Evolutionary conservation across 2,888 invertebrate species (phyloP), one percentile per base, ranked within the genome.

Genomic region (Ariolimax columbianus): DNA sequence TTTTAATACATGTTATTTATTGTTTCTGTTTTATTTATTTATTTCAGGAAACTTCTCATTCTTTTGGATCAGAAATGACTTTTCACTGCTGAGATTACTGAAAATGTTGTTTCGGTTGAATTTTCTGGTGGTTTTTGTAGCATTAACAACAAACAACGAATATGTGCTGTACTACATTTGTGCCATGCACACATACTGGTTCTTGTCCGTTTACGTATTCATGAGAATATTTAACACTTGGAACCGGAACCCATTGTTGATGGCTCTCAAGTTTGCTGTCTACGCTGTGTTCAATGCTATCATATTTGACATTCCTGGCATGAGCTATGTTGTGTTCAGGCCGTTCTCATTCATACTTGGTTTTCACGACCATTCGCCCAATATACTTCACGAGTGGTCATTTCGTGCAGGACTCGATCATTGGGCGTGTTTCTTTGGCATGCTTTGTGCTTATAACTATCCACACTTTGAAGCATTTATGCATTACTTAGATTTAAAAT

Each of bases 171-270:
- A 92, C 88, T 92, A 92, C 87, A 92, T 92, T 83, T 92, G 92
- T 83, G 91, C 92, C 85, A 92, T 92, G 92, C 92, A 92, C 87
- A 91, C 92, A 77, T 91, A 91, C 89, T 92, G 92, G 92, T 92
- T 92, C 85, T 68, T 92, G 33, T 88, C 89, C 36, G 91, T 91
- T 17, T 92, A 92, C 77, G 82, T 88, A 3, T 90, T 91, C 85
- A 92, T 92, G 92, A 84, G 89, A 14, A 83, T 86, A 19, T 84
- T 90, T 33, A 84, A 85, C 26, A 89, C 89, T 23, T 91, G 90
- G 91, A 92, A 92, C 85, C 86, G 88, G 6, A 75, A 91, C 73
- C 78, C 88, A 14, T 70, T 63, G n/a, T 88, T 88, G 78, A 92
- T 92, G 91, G 86, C 88, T n/a, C 33, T 88, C 51, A 92, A 92